These are phyloP conservation scores for Athalia circularis DNA, from an alignment of 2,888 invertebrate species.

Conservation along the genomic window DNA sequence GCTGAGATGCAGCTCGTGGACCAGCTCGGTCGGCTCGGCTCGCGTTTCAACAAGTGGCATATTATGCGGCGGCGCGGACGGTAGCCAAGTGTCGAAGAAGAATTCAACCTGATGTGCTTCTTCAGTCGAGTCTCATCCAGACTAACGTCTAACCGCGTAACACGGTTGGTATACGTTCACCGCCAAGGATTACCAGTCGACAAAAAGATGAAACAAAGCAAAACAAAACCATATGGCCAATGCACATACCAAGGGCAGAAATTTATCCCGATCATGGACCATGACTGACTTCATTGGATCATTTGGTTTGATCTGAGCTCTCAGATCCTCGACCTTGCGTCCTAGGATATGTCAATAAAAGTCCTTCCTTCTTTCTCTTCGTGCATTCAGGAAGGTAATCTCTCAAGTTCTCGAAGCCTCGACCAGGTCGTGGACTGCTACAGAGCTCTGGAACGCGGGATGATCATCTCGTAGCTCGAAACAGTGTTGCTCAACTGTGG, in stretches of 20 bases:
- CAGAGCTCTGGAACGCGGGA: conserved; percentile 39
- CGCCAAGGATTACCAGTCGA: background rate
- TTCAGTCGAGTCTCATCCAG: no score
- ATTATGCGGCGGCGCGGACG: background rate
- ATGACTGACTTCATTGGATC: no score
- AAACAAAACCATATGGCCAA: no score
- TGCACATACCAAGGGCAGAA: no score
- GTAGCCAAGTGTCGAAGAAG: background rate
- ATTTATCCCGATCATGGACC: no score
- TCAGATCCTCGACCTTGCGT: no score
- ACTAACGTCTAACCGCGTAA: background rate
- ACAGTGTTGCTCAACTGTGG: conserved; percentile 48
- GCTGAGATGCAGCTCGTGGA: no score
- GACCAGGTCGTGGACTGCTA: conserved; percentile 6
- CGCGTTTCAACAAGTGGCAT: background rate
- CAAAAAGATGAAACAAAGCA: background rate
- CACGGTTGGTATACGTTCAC: background rate
- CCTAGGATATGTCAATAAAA: no score
- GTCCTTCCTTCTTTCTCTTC: background rate
- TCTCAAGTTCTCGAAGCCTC: conserved; percentile 8
- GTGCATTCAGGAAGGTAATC: background rate
- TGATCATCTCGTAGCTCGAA: conserved; percentile 44
- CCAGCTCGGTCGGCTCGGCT: background rate
- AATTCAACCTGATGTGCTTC: no score
- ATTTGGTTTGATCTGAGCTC: no score